Conservation (phyloP, 92 coral and sea anemone genomes). For the Phymanthus crucifer region DNA sequence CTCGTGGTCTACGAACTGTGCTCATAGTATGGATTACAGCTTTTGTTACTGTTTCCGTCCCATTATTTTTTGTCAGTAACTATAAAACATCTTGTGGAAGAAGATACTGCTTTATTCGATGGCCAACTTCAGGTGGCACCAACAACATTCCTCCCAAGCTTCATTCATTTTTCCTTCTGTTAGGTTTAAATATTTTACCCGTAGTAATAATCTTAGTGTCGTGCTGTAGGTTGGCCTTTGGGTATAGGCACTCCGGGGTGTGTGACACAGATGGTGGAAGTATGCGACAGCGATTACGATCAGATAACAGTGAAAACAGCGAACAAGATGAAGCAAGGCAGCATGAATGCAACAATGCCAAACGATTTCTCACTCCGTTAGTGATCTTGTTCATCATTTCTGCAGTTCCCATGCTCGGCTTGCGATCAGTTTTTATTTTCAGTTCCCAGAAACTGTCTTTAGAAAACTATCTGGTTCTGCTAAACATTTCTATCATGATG, state of each 20-base stretch:
- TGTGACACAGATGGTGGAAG: background rate
- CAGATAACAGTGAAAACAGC: slow-evolving; percentile 26
- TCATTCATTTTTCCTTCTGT: slow-evolving; percentile 25
- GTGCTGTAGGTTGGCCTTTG: slow-evolving; percentile 18
- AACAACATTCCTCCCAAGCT: slow-evolving; percentile 37
- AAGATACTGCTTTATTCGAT: slow-evolving; percentile 23
- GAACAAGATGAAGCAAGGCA: slow-evolving; percentile 28
- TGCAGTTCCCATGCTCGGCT: slow-evolving; percentile 5
- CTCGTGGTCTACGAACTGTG: slow-evolving; percentile 14
- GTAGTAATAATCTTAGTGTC: slow-evolving; percentile 30
- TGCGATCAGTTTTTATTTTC: slow-evolving; percentile 19
- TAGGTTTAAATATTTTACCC: slow-evolving; percentile 17
- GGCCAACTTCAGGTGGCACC: slow-evolving; percentile 17
- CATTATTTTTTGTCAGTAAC: slow-evolving; percentile 25
- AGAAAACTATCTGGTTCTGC: slow-evolving; percentile 33
- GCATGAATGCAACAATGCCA: slow-evolving; percentile 7
- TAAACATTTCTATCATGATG: slow-evolving; percentile 36
- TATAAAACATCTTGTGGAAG: slow-evolving; percentile 14
- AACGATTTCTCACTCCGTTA: slow-evolving; percentile 29
- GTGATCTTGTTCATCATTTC: slow-evolving; percentile 20
- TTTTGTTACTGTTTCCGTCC: slow-evolving; percentile 13
- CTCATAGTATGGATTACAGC: slow-evolving; percentile 36
- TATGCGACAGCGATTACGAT: slow-evolving; percentile 21
- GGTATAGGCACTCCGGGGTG: background rate
- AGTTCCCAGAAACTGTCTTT: slow-evolving; percentile 7